Base-by-base conservation (phyloP, 2,113 vertebrate species). In the Lophotis ruficrista region DNA sequence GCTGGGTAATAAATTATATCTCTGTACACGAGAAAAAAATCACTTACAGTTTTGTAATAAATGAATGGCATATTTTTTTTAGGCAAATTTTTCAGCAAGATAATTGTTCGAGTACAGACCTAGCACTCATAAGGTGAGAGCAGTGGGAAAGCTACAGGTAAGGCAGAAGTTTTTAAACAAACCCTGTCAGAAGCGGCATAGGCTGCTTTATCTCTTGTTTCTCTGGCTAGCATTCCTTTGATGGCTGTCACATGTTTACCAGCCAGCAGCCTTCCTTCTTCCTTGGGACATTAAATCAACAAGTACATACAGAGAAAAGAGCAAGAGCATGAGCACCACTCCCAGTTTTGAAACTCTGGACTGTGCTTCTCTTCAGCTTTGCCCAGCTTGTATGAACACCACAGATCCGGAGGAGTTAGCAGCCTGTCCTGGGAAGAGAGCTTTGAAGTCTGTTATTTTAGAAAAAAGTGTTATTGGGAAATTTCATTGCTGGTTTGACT, bases 181-280 rank as follows among this genome's bases (percentile, higher is more conserved):
- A 61, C 30, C 9, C 18, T 2, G 6, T 30, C 5, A 10, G 82
- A 96, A 97, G 79, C n/a, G 9, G 85, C 61, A 48, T 13, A 14
- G 65, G 62, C 91, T 65, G 61, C 90, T 97, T 97, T 97, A 83
- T 96, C 83, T 92, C 23, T 85, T 48, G 4, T 85, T 96, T 90
- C 73, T 94, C 83, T 66, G 69, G 91, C 89, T 97, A 87, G 51
- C 96, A 98, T 98, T 98, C 96, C 94, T 98, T 92, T 69, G 94
- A 77, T 94, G 85, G 78, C 84, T 92, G 93, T 98, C 95, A 94
- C 37, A 35, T 95, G 71, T 85, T 96, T 95, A 90, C 89, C 73
- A 60, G 87, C 71, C 79, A 31, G 70, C 62, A 70, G 76, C 24
- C 14, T 93, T 92, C 91, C 94, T 96, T 90, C 73, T 92, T 91